Conservation (phyloP, 2,888 invertebrate genomes). For the Minunthozetes semirufus region DNA sequence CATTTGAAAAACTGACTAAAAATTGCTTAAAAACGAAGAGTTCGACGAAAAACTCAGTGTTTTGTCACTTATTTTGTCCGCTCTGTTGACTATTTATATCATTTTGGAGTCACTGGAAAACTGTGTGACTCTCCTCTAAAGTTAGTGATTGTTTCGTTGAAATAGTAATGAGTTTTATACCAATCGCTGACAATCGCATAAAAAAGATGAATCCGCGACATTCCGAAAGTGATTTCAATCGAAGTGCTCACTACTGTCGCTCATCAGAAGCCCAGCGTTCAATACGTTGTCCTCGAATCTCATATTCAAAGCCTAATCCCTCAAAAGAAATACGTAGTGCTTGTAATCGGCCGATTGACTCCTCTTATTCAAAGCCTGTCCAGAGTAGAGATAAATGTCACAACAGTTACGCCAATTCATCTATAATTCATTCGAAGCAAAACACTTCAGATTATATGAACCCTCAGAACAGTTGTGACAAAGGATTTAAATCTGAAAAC, state of each 20-base stretch:
- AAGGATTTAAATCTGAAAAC: not conserved
- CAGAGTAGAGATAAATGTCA: not conserved
- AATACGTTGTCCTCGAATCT: not conserved
- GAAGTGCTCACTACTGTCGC: not conserved
- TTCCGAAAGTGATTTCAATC: not conserved
- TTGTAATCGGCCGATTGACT: not conserved
- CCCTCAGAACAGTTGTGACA: not conserved
- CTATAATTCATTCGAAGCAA: not conserved
- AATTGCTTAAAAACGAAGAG: not conserved
- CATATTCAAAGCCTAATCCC: not conserved
- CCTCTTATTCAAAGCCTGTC: not conserved
- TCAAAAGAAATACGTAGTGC: not conserved
- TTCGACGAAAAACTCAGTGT: too few species aligned
- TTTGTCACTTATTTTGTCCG: too few species aligned
- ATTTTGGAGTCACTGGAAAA: not conserved
- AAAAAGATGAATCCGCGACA: not conserved
- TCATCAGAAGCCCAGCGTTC: not conserved
- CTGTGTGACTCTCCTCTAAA: too few species aligned
- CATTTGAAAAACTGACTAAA: not conserved
- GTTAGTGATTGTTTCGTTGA: too few species aligned
- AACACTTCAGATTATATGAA: not conserved
- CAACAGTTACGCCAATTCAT: conserved; percentile 1
- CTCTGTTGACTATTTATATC: not conserved
- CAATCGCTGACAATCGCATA: not conserved
- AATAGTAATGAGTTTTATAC: not conserved